phyloP scores from a whole-genome alignment of 2,888 invertebrate genomes.

The Lycaena phlaeas region DNA sequence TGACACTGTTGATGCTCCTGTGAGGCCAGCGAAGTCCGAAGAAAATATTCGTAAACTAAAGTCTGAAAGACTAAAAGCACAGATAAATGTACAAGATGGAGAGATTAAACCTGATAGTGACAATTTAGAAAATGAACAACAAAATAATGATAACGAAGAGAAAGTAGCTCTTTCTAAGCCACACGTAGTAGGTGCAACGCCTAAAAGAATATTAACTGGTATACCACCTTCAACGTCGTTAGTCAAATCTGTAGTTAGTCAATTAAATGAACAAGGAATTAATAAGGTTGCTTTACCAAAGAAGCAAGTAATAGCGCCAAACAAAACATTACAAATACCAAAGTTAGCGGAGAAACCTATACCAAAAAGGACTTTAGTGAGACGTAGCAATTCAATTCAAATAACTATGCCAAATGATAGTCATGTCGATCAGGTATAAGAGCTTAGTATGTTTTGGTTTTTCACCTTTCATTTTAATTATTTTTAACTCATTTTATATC shows the following conservation, averaged over 20 bases:
- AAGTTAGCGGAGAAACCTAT: slow-evolving; percentile 61
- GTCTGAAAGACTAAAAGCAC: not conserved
- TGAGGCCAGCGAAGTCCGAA: slow-evolving; percentile 47
- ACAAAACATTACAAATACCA: slow-evolving; percentile 66
- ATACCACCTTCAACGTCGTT: slow-evolving; percentile 57
- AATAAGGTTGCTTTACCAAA: slow-evolving; percentile 54
- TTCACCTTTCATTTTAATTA: slow-evolving; percentile 19
- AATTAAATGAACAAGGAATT: slow-evolving; percentile 53
- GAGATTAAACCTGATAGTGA: slow-evolving; percentile 21
- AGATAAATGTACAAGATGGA: slow-evolving; percentile 17
- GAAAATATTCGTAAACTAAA: slow-evolving; percentile 34
- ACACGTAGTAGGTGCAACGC: slow-evolving; percentile 61
- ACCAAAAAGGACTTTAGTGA: slow-evolving; percentile 56
- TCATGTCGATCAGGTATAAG: slow-evolving; percentile 60
- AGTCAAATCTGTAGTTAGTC: slow-evolving; percentile 55
- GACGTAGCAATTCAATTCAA: slow-evolving; percentile 61
- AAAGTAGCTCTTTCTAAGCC: slow-evolving; percentile 39
- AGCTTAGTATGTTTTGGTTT: slow-evolving; percentile 36
- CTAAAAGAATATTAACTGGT: slow-evolving; percentile 43
- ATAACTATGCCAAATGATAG: slow-evolving; percentile 41
- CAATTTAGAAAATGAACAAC: slow-evolving; percentile 24
- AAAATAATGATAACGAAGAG: slow-evolving; percentile 23
- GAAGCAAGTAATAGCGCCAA: slow-evolving; percentile 58
- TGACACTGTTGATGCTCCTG: slow-evolving; percentile 48
- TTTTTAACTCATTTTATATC: slow-evolving; percentile 30